These are phyloP conservation scores for Chirona hameri DNA, from an alignment of 2,888 invertebrate genomes.

Conservation along the genomic window DNA sequence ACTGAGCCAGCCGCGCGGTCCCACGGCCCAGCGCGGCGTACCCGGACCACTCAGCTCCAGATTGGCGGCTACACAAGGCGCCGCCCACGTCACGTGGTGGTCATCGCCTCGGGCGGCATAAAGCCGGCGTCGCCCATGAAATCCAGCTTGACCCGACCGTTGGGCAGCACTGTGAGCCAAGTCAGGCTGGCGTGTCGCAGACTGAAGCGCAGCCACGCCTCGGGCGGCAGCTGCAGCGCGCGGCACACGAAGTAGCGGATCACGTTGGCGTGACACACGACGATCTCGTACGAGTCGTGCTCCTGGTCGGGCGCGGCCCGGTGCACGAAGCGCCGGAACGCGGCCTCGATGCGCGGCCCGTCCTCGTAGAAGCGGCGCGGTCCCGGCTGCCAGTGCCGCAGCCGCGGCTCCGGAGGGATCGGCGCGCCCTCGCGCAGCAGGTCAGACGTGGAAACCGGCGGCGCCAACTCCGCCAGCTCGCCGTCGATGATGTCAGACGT, in stretches of 20 bases:
- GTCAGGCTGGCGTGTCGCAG: conserved; percentile 92
- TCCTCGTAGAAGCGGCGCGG: conserved; percentile 84
- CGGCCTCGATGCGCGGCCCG: conserved; percentile 92
- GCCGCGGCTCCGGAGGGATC: conserved; percentile 86
- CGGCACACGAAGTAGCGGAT: conserved; percentile 58
- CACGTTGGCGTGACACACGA: conserved; percentile 97
- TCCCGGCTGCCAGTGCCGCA: conserved; percentile 83
- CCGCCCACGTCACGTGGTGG: conserved; percentile 40
- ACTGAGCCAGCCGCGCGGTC: too few relatives aligned
- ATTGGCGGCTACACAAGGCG: too few relatives aligned
- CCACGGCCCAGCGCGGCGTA: too few relatives aligned
- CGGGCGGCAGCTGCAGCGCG: conserved; percentile 92
- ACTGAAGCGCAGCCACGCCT: conserved; percentile 91
- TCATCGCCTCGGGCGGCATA: conserved; percentile 69
- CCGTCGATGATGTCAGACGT: conserved; percentile 79
- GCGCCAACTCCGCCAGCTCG: conserved; percentile 55
- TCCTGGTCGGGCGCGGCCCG: conserved; percentile 76
- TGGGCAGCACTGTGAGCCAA: conserved; percentile 79
- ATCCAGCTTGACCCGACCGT: conserved; percentile 77
- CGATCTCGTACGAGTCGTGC: conserved; percentile 77
- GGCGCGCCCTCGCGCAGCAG: conserved; percentile 91
- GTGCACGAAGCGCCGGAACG: conserved; percentile 87
- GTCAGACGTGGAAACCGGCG: conserved; percentile 60
- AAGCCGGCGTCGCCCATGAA: conserved; percentile 85
- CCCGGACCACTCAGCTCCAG: too few relatives aligned